Evolutionary conservation across 2,113 vertebrate genomes (phyloP).

Genomic region (Pteronura brasiliensis): DNA sequence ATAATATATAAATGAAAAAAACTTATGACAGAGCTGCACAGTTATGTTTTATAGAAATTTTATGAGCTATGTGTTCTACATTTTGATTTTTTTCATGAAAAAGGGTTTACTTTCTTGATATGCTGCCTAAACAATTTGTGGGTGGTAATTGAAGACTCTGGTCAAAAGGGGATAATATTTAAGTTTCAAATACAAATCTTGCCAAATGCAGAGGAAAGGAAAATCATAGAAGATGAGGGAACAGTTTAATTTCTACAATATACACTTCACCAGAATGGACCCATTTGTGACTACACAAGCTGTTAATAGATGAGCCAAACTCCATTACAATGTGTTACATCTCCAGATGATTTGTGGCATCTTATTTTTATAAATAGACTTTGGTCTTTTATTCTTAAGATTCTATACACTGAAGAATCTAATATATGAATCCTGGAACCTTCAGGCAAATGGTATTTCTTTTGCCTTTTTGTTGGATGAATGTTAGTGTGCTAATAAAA

Average conservation of each 20-base stretch:
- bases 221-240: neutral
- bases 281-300: neutral
- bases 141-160: slow-evolving; percentile 58
- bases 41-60: slow-evolving; percentile 64
- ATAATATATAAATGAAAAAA: slow-evolving; percentile 42
- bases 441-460: neutral
- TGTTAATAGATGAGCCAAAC: neutral
- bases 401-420: neutral
- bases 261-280: neutral
- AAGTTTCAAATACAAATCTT: slow-evolving; percentile 59
- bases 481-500: neutral
- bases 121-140: slow-evolving; percentile 56
- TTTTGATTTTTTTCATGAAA: slow-evolving; percentile 59
- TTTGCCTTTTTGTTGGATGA: neutral
- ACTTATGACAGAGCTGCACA: slow-evolving; percentile 15
- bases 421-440: neutral
- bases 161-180: slow-evolving; percentile 33
- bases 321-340: neutral
- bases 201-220: slow-evolving; percentile 29
- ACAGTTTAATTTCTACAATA: neutral
- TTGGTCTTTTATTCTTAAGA: neutral
- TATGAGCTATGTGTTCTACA: slow-evolving; percentile 33
- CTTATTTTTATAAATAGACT: neutral
- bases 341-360: neutral
- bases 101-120: slow-evolving; percentile 54